Evolutionary conservation across 1,140 invertebrate genomes (phyloP).

Genomic region (Sinonovacula constricta): DNA sequence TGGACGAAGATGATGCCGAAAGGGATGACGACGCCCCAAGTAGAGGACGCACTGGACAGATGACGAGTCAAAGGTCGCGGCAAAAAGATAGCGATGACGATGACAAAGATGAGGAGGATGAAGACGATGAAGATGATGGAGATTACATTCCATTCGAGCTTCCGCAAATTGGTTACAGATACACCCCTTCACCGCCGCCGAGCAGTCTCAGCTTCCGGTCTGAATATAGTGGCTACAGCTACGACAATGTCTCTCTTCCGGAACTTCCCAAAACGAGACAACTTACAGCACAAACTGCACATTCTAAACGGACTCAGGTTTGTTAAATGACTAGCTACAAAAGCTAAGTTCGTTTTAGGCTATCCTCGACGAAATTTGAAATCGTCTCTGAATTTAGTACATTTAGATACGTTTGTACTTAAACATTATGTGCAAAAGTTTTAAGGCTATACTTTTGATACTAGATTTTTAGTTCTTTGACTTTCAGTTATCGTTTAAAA

Average conservation of each 20-base stretch:
- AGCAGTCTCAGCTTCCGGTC: conserved; percentile 44
- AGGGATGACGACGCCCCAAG: neutral
- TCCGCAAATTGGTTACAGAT: conserved; percentile 36
- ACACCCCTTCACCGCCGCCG: conserved; percentile 33
- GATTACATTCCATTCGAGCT: conserved; percentile 33
- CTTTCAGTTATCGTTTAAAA: too few relatives aligned
- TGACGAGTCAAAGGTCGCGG: neutral
- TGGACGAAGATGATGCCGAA: neutral
- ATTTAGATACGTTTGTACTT: too few relatives aligned
- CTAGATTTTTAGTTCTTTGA: too few relatives aligned
- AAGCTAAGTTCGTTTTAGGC: conserved; percentile 35
- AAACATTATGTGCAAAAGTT: too few relatives aligned
- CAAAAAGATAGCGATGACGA: conserved; percentile 7
- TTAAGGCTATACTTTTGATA: too few relatives aligned
- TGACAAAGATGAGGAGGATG: conserved; percentile 14
- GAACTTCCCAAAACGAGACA: conserved; percentile 9
- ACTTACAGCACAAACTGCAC: conserved; percentile 21
- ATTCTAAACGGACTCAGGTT: neutral
- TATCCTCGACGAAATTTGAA: conserved; percentile 36
- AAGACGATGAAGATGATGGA: conserved; percentile 28
- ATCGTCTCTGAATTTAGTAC: conserved; percentile 39
- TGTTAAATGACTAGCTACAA: too few relatives aligned
- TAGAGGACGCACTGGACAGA: neutral
- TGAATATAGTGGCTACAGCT: neutral
- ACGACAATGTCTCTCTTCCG: conserved; percentile 29